These are phyloP conservation scores for Uria aalge DNA, from an alignment of 2,113 vertebrate genomes.

Conservation along the genomic window DNA sequence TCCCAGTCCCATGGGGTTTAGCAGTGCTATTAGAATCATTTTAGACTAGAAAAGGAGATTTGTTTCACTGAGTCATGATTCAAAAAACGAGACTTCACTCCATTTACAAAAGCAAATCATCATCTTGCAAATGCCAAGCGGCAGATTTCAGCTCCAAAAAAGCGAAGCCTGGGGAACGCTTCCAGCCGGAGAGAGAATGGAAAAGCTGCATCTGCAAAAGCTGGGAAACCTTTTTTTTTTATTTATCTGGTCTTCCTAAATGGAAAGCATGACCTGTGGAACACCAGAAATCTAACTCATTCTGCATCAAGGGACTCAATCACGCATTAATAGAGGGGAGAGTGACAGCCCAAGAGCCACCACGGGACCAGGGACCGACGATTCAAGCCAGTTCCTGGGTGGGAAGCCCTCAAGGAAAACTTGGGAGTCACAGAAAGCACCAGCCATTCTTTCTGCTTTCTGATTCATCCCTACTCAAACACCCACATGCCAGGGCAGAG, in stretches of 20 bases:
- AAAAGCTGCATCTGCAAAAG: constrained; percentile 31
- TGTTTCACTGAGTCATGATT: constrained; percentile 55
- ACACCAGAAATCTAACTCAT: neutral
- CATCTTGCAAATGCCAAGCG: neutral
- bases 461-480: constrained; percentile 48
- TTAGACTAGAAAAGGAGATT: neutral
- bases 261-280: neutral
- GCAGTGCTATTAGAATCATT: neutral
- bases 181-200: neutral
- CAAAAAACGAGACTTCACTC: neutral
- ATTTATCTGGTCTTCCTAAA: neutral
- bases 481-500: neutral
- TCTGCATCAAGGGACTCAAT: neutral
- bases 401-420: constrained; percentile 39
- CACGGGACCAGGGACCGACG: neutral
- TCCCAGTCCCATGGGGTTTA: neutral
- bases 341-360: neutral
- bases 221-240: neutral
- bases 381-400: neutral
- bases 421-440: constrained; percentile 12
- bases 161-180: neutral
- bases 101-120: constrained; percentile 31
- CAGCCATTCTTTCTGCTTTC: constrained; percentile 37
- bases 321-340: neutral
- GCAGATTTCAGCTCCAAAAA: neutral